A percentile compares a stretch with the other conserved stretches of the same genome.
phyloP scores from a whole-genome alignment of 2,888 invertebrate genomes.

The Lomographa bimaculata region DNA sequence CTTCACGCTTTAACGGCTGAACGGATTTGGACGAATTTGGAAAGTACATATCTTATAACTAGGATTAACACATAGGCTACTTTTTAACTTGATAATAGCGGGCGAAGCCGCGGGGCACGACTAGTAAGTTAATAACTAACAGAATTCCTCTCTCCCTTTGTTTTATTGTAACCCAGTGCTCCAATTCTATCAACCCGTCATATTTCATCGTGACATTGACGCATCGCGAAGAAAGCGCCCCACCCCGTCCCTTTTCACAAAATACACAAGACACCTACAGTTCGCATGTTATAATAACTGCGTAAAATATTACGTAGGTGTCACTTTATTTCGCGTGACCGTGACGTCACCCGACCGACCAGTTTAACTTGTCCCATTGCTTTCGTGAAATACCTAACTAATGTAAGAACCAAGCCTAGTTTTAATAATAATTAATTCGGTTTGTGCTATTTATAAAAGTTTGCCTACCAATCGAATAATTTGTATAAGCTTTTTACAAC shows the following conservation, averaged over 20 bases:
- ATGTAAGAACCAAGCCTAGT: no score
- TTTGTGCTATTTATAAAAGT: no score
- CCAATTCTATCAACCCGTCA: constrained; percentile 1
- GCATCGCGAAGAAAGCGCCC: constrained; percentile 19
- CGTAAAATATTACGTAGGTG: constrained; percentile 20
- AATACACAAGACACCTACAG: constrained; percentile 11
- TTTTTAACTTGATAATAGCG: no score
- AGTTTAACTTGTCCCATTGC: constrained; percentile 17
- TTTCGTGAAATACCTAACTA: constrained; percentile 1
- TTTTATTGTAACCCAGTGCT: background rate
- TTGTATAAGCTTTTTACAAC: no score
- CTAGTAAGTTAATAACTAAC: no score
- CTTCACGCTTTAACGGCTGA: no score
- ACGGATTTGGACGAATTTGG: no score
- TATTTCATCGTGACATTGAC: constrained; percentile 4
- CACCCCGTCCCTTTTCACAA: constrained; percentile 25
- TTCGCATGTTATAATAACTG: constrained; percentile 10
- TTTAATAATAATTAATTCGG: no score
- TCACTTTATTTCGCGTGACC: constrained; percentile 13
- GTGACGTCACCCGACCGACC: constrained; percentile 15
- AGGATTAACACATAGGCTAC: no score
- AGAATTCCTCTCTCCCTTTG: background rate
- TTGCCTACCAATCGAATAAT: no score
- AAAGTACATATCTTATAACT: no score
- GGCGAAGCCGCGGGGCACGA: no score